phyloP scores from a whole-genome alignment of 2,113 vertebrate species.

The Phrynosoma platyrhinos region DNA sequence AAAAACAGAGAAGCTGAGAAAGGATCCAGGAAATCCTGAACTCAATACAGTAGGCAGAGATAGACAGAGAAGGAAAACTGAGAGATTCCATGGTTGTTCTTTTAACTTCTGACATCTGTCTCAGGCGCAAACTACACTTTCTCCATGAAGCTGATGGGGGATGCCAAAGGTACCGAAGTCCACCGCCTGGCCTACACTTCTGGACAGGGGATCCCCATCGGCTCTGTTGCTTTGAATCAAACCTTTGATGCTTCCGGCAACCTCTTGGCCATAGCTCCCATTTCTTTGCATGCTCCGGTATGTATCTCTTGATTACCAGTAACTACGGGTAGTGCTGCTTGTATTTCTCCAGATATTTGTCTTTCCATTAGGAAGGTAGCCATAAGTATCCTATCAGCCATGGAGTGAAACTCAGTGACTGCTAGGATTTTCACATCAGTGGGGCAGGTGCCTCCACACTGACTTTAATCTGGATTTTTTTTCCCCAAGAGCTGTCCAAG shows the following conservation, averaged over 20 bases:
- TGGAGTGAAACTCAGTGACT: too few species aligned
- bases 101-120: neutral
- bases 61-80: too few species aligned
- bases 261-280: neutral
- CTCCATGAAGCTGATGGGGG: constrained; percentile 14
- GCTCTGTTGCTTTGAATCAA: neutral
- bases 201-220: neutral
- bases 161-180: neutral
- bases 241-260: constrained; percentile 13
- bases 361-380: neutral
- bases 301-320: neutral
- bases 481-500: too few species aligned
- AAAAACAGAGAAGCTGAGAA: neutral
- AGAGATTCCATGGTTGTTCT: neutral
- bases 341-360: neutral
- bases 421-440: too few species aligned
- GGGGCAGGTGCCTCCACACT: too few species aligned
- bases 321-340: neutral
- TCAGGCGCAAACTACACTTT: constrained; percentile 17
- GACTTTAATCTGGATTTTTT: too few species aligned
- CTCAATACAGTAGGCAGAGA: too few species aligned
- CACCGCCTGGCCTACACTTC: neutral
- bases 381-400: too few species aligned
- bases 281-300: constrained; percentile 1
- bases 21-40: neutral